These are phyloP conservation scores for Tachysurus vachellii DNA, from an alignment of 2,113 vertebrate genomes.

Conservation along the genomic window DNA sequence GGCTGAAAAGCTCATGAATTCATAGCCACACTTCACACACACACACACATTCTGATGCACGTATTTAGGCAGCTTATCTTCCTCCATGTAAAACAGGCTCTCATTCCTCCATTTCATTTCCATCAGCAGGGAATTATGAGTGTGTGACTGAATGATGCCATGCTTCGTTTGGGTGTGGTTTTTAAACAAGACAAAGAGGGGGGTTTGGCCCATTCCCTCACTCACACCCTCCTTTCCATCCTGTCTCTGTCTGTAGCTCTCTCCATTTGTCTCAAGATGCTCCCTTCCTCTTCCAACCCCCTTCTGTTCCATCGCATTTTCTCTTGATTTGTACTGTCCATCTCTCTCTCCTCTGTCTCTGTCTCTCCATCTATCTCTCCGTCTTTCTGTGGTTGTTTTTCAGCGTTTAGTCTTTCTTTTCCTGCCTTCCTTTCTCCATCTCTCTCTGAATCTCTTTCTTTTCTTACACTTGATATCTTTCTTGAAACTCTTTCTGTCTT, in stretches of 20 bases:
- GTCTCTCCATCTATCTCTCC: neutral
- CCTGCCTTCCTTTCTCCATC: neutral
- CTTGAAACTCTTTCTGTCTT: neutral
- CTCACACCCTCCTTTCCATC: neutral
- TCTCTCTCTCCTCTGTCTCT: neutral
- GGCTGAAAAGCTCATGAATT: slow-evolving; percentile 32
- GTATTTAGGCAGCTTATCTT: slow-evolving; percentile 36
- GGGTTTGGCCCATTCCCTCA: slow-evolving; percentile 41
- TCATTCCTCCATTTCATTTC: slow-evolving; percentile 51
- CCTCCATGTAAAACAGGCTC: slow-evolving; percentile 51
- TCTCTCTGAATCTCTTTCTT: neutral
- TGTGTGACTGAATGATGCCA: slow-evolving; percentile 57
- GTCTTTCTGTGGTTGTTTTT: neutral
- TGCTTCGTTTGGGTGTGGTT: slow-evolving; percentile 31
- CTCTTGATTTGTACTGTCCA: neutral
- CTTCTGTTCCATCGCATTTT: neutral
- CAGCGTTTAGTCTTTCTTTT: neutral
- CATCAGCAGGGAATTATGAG: slow-evolving; percentile 50
- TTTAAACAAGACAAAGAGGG: slow-evolving; percentile 50
- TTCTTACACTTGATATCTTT: neutral
- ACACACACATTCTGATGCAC: slow-evolving; percentile 10
- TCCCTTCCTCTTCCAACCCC: neutral
- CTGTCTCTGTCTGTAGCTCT: neutral
- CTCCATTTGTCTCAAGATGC: neutral
- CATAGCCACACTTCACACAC: neutral